Percentiles rank a stretch among this genome's conserved stretches.
Evolutionary conservation across 2,113 vertebrate species (phyloP).

Genomic region (Erythrolamprus reginae): DNA sequence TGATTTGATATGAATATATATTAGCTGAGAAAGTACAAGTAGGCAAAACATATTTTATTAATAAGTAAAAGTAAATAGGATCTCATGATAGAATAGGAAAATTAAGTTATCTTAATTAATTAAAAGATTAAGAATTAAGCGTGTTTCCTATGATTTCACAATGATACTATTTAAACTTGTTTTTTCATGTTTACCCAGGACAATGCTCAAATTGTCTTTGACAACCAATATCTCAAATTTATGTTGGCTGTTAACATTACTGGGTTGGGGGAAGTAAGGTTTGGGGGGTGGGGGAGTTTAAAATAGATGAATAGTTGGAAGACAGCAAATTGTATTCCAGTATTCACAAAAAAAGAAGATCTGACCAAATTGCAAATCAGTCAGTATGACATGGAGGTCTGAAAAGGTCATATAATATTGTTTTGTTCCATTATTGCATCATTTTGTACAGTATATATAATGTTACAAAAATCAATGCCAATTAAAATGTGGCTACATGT

Average conservation of each 20-base stretch:
- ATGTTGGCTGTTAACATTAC: not conserved
- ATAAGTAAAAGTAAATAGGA: too few species aligned
- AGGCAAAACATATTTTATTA: too few species aligned
- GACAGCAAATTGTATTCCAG: not conserved
- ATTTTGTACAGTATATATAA: not conserved
- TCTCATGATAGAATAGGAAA: too few species aligned
- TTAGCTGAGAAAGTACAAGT: too few species aligned
- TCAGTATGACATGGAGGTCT: not conserved
- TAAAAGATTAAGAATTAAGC: too few species aligned
- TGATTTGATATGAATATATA: too few species aligned
- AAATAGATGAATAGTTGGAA: not conserved
- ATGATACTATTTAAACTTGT: too few species aligned
- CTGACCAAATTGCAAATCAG: not conserved
- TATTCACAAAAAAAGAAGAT: not conserved
- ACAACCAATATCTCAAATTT: too few species aligned
- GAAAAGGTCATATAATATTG: not conserved
- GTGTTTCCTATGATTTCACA: too few species aligned
- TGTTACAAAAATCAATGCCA: not conserved
- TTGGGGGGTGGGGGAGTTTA: not conserved
- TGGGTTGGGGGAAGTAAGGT: not conserved
- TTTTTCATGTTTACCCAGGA: too few species aligned
- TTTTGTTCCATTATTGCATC: not conserved
- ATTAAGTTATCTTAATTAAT: too few species aligned
- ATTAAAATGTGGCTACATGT: not conserved
- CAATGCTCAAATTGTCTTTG: too few species aligned